Conservation (phyloP, 2,888 invertebrate genomes). For the Tinea pellionella region DNA sequence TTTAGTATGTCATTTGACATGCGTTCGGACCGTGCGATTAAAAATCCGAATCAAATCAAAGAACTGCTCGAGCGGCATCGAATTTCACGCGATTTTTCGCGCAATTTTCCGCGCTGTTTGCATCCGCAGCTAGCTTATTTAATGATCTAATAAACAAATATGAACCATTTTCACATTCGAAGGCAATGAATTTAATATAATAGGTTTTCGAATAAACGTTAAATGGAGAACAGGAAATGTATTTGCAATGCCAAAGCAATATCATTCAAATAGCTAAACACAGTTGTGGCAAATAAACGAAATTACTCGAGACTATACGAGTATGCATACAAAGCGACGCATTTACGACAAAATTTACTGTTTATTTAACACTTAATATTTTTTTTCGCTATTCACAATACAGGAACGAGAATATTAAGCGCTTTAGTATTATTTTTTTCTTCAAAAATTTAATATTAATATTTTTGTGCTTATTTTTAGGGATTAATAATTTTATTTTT, state of each 20-base stretch:
- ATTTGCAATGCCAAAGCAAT: not conserved
- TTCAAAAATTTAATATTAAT: not conserved
- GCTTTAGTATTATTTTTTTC: not conserved
- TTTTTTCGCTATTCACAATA: not conserved
- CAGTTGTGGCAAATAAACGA: conserved; percentile 8
- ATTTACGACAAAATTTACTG: conserved; percentile 5
- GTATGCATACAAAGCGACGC: conserved; percentile 11
- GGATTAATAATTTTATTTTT: not conserved
- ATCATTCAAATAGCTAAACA: not conserved
- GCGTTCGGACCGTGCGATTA: too few species aligned
- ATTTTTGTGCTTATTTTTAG: not conserved
- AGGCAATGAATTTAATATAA: too few species aligned
- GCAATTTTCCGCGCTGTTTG: too few species aligned
- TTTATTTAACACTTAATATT: conserved; percentile 10
- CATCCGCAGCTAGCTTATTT: too few species aligned
- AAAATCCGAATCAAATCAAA: too few species aligned
- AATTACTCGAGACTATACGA: conserved; percentile 8
- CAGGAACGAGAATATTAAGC: not conserved
- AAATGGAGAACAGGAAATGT: not conserved
- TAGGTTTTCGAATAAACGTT: too few species aligned
- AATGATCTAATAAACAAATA: too few species aligned
- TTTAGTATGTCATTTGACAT: too few species aligned
- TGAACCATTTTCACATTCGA: too few species aligned
- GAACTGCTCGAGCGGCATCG: too few species aligned
- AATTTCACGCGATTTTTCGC: too few species aligned